phyloP scores from a whole-genome alignment of 2,113 vertebrate genomes.

The Bucco capensis region DNA sequence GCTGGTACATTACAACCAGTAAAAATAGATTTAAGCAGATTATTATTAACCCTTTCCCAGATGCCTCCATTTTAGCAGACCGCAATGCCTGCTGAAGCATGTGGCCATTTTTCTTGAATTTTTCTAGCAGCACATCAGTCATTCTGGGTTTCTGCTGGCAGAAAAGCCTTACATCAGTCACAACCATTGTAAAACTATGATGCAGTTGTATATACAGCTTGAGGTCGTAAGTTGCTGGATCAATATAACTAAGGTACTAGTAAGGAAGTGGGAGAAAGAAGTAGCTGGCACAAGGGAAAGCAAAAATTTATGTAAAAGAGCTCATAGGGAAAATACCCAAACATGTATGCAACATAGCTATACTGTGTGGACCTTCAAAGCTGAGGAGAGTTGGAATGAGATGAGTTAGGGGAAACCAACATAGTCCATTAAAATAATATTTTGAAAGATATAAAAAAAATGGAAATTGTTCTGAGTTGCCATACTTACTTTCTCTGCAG shows the following conservation, averaged over 20 bases:
- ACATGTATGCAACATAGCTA: not conserved
- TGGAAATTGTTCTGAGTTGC: not conserved
- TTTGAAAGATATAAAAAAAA: not conserved
- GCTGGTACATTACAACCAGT: not conserved
- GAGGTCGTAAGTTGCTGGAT: not conserved
- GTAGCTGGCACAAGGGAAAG: not conserved
- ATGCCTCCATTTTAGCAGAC: not conserved
- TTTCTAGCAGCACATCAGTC: not conserved
- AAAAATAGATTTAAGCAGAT: not conserved
- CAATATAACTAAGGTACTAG: not conserved
- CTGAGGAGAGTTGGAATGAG: rapidly evolving
- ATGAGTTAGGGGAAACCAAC: not conserved
- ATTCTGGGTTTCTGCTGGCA: not conserved
- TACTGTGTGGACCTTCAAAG: not conserved
- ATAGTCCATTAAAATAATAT: not conserved
- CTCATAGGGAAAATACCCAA: not conserved
- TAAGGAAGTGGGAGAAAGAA: not conserved
- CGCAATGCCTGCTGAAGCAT: not conserved
- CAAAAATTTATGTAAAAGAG: not conserved
- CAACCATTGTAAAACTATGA: not conserved
- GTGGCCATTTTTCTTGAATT: not conserved
- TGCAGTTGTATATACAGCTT: not conserved
- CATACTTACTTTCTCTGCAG: not conserved
- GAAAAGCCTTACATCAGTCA: not conserved
- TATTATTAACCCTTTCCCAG: not conserved